Evolutionary conservation across 1,140 invertebrate genomes (phyloP).

Genomic region (Maniola jurtina): DNA sequence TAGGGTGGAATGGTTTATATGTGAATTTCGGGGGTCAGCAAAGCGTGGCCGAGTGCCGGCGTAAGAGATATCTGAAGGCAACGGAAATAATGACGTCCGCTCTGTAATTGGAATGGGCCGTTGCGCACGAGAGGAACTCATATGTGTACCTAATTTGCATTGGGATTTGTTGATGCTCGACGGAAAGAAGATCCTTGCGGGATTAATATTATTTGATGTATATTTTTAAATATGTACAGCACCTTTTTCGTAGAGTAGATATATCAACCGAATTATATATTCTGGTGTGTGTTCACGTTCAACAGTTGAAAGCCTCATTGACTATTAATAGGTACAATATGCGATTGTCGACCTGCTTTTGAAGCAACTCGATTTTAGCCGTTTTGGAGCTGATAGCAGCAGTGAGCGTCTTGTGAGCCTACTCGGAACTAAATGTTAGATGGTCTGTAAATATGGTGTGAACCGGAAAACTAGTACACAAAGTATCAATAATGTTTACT

Average conservation of each 20-base stretch:
- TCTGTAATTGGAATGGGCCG: conserved; percentile 65
- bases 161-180: conserved; percentile 7
- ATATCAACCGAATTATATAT: background rate
- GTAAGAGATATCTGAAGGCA: conserved; percentile 45
- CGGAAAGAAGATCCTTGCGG: background rate
- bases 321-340: too few species aligned
- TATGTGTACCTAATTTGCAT: conserved; percentile 14
- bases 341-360: too few species aligned
- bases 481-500: too few species aligned
- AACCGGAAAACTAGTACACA: too few species aligned
- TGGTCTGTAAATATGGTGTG: too few species aligned
- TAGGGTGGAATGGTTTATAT: conserved; percentile 24
- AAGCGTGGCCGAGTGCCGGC: conserved; percentile 45
- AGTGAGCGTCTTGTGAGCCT: too few species aligned
- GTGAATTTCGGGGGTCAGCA: conserved; percentile 57
- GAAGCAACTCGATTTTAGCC: too few species aligned
- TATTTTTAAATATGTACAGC: background rate
- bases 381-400: too few species aligned
- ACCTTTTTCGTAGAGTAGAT: background rate
- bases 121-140: conserved; percentile 33
- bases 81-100: conserved; percentile 72
- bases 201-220: background rate
- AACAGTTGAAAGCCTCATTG: too few species aligned
- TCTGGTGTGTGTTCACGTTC: too few species aligned
- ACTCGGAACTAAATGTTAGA: too few species aligned